Percentiles rank a stretch among this genome's conserved stretches.
phyloP scores from a whole-genome alignment of 1,140 invertebrate species.

The Chlorops oryzae region DNA sequence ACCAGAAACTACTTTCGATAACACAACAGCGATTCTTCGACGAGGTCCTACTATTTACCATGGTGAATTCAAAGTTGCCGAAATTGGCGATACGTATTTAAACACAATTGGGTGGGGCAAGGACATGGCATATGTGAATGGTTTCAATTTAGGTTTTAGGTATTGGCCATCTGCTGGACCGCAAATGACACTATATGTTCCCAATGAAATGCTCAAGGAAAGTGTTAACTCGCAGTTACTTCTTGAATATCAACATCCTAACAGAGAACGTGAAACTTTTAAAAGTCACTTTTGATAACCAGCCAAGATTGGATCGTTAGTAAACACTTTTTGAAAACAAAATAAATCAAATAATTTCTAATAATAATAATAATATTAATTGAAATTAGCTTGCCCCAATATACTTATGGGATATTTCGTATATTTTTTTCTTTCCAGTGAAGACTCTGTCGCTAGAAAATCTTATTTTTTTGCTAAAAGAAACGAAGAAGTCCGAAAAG shows the following conservation, averaged over 20 bases:
- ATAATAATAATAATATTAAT: too few species aligned
- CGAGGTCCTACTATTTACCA: slow-evolving; percentile 48
- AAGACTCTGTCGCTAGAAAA: too few species aligned
- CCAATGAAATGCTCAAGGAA: slow-evolving; percentile 51
- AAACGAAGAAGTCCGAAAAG: too few species aligned
- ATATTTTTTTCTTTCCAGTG: too few species aligned
- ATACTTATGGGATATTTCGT: too few species aligned
- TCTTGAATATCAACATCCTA: slow-evolving; percentile 47
- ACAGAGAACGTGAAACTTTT: slow-evolving; percentile 18
- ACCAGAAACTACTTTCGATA: slow-evolving; percentile 5
- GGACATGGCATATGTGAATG: slow-evolving; percentile 68
- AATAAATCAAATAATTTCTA: too few species aligned
- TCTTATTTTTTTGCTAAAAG: too few species aligned
- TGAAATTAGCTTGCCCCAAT: too few species aligned
- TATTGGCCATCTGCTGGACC: slow-evolving; percentile 73
- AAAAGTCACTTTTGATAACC: slow-evolving; percentile 33
- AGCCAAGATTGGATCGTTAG: slow-evolving; percentile 29
- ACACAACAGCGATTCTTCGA: slow-evolving; percentile 18
- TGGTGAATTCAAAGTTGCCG: slow-evolving; percentile 46
- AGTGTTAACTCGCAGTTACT: slow-evolving; percentile 48
- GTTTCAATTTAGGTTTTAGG: slow-evolving; percentile 65
- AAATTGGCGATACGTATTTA: slow-evolving; percentile 58
- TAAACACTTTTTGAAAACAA: too few species aligned
- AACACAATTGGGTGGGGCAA: slow-evolving; percentile 63
- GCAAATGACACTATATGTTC: slow-evolving; percentile 70